A percentile compares a stretch with the other conserved stretches of the same genome.
These are phyloP conservation scores for Zootermopsis nevadensis DNA, from an alignment of 2,888 invertebrate species.

Conservation along the genomic window DNA sequence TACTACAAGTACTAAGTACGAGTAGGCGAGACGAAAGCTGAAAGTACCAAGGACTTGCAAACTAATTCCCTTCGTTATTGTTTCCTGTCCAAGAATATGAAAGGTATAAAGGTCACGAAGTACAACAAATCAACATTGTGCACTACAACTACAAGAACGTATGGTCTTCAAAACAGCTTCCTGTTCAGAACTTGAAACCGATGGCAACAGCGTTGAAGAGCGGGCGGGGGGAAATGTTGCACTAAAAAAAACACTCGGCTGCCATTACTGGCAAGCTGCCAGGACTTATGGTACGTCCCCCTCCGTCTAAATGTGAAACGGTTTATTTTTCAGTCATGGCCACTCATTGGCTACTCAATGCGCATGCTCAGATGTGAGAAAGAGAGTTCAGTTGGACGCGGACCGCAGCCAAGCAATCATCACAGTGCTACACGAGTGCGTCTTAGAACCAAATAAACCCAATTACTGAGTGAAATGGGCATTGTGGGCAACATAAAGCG, in stretches of 20 bases:
- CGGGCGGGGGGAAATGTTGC: background rate
- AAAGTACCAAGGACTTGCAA: no score
- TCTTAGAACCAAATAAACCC: background rate
- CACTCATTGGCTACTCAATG: slow-evolving; percentile 42
- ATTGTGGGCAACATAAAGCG: background rate
- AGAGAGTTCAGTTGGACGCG: slow-evolving; percentile 35
- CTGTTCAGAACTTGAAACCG: background rate
- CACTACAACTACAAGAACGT: no score
- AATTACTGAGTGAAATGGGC: background rate
- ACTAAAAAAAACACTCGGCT: slow-evolving; percentile 46
- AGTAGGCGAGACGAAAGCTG: no score
- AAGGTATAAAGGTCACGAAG: slow-evolving; percentile 30
- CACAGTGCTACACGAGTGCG: background rate
- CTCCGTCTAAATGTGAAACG: background rate
- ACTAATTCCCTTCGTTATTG: background rate
- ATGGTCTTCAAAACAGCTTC: slow-evolving; percentile 43
- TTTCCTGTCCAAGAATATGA: slow-evolving; percentile 1
- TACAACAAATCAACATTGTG: slow-evolving; percentile 24
- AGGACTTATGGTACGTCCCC: background rate
- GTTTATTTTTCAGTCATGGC: slow-evolving; percentile 14
- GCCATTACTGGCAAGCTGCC: slow-evolving; percentile 48
- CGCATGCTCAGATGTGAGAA: slow-evolving; percentile 46
- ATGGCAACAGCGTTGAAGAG: background rate
- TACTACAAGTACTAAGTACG: no score
- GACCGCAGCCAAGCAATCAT: slow-evolving; percentile 17